These are phyloP conservation scores for Cettia cetti DNA, from an alignment of 2,113 vertebrate species.

Conservation along the genomic window DNA sequence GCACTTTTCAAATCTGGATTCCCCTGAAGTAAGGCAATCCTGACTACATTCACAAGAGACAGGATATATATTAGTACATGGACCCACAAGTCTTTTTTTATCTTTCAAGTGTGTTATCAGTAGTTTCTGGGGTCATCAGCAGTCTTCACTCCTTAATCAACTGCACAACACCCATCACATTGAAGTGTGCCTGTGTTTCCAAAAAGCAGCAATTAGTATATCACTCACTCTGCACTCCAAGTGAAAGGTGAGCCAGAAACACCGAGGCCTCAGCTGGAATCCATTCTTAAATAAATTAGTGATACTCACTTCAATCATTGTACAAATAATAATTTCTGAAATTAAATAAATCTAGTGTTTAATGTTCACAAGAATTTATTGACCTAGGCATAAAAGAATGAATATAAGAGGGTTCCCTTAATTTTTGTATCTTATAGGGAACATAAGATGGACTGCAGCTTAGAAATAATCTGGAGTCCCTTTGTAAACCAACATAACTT, in stretches of 20 bases:
- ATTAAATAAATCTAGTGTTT: background rate
- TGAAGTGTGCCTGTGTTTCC: accelerated
- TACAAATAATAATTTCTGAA: background rate
- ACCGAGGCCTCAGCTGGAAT: background rate
- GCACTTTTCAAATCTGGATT: background rate
- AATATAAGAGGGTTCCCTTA: background rate
- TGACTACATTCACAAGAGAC: background rate
- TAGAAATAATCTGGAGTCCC: background rate
- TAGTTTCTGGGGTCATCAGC: background rate
- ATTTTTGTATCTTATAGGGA: background rate
- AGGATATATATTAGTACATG: background rate
- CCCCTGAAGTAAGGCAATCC: background rate
- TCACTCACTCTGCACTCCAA: background rate
- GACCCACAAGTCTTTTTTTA: background rate
- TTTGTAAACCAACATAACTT: background rate
- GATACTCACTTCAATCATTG: background rate
- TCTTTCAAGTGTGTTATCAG: background rate
- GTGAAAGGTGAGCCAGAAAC: background rate
- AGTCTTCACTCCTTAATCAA: background rate
- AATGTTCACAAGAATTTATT: background rate
- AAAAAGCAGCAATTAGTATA: background rate
- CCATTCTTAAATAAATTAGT: background rate
- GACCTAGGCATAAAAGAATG: background rate
- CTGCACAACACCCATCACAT: background rate
- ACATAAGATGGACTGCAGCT: background rate